Evolutionary conservation across 2,797 vertebrate genomes (phyloP).

Genomic region (Sarcoramphus papa): DNA sequence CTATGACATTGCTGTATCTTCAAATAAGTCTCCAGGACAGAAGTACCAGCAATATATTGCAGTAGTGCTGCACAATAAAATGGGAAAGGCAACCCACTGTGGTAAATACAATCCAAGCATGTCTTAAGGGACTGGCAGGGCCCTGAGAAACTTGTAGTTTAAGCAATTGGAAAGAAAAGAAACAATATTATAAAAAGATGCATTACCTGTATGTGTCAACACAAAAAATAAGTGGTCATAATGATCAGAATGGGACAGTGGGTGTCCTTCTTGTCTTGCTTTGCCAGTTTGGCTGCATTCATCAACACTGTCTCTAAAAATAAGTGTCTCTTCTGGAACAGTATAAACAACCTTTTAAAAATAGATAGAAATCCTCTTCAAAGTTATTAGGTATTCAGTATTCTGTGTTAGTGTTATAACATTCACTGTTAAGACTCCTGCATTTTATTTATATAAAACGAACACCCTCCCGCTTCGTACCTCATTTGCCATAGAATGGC

Average conservation of each 20-base stretch:
- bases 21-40: neutral
- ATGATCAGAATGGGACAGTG: neutral
- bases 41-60: neutral
- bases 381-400: neutral
- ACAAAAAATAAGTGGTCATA: neutral
- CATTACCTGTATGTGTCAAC: rapidly evolving
- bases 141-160: neutral
- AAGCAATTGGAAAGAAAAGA: neutral
- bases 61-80: neutral
- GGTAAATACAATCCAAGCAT: neutral
- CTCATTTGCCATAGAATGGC: neutral
- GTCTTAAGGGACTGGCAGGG: neutral
- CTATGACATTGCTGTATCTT: neutral
- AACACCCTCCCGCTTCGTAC: rapidly evolving
- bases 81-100: neutral
- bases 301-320: neutral
- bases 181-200: neutral
- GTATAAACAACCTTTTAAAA: neutral
- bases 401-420: neutral
- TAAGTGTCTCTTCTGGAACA: neutral
- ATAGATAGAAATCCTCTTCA: neutral
- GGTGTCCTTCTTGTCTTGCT: neutral
- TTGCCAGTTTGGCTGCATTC: neutral
- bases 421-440: neutral
- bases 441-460: neutral